Conservation (phyloP, 2,113 vertebrate species). For the Megalops atlanticus region DNA sequence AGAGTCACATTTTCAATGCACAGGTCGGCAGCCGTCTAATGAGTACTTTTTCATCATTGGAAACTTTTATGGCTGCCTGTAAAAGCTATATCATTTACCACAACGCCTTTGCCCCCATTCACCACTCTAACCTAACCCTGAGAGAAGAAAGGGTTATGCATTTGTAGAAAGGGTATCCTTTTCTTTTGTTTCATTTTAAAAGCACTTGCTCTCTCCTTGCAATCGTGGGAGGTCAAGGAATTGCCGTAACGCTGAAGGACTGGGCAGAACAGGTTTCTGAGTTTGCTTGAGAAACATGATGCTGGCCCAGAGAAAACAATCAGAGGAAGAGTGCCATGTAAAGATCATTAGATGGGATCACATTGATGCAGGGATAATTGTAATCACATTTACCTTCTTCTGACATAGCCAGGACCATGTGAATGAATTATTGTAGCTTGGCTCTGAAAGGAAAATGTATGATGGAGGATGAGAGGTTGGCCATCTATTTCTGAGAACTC, state of each 20-base stretch:
- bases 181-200: not conserved
- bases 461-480: slow-evolving; percentile 35
- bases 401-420: not conserved
- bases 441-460: slow-evolving; percentile 41
- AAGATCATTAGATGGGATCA: not conserved
- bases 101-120: not conserved
- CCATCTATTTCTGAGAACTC: slow-evolving; percentile 32
- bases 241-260: slow-evolving; percentile 28
- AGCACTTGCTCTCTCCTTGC: slow-evolving; percentile 53
- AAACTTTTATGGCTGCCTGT: not conserved
- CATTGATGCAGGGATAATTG: not conserved
- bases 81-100: not conserved
- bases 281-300: slow-evolving; percentile 52
- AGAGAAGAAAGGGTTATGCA: not conserved
- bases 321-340: slow-evolving; percentile 27
- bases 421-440: slow-evolving; percentile 31
- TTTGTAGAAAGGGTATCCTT: not conserved
- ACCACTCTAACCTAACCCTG: not conserved
- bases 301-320: slow-evolving; percentile 66
- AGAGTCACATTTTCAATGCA: slow-evolving; percentile 46
- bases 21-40: not conserved
- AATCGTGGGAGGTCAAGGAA: slow-evolving; percentile 43
- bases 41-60: not conserved
- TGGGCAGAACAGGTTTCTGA: slow-evolving; percentile 45
- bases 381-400: too few relatives aligned